phyloP scores from a whole-genome alignment of 2,113 vertebrate species.

The Anser brachyrhynchus region DNA sequence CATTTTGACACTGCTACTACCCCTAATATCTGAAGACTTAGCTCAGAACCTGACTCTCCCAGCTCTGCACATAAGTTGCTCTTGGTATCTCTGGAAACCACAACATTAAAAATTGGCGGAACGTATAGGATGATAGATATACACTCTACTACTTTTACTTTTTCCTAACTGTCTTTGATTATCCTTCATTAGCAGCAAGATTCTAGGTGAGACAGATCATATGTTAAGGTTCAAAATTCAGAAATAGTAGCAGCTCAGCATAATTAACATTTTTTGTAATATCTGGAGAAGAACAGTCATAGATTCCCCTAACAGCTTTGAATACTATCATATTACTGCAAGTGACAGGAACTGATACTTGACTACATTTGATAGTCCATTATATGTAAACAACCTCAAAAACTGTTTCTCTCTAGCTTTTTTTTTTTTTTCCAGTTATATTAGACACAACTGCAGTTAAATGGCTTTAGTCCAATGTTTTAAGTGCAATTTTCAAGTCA shows the following conservation, averaged over 20 bases:
- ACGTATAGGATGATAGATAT: rapidly evolving
- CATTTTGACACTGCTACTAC: neutral
- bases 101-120: neutral
- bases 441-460: neutral
- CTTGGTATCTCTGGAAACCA: neutral
- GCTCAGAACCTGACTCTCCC: neutral
- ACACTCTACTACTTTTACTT: neutral
- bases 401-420: neutral
- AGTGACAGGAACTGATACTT: slow-evolving; percentile 40
- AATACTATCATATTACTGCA: neutral
- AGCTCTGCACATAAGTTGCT: neutral
- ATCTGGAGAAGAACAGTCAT: neutral
- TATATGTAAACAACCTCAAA: neutral
- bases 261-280: neutral
- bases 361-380: neutral
- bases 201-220: neutral
- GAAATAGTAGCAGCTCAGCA: neutral
- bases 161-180: neutral
- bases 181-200: neutral
- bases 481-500: neutral
- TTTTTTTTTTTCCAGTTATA: neutral
- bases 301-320: neutral
- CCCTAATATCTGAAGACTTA: neutral
- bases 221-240: neutral
- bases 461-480: neutral